Percentiles rank a stretch among this genome's conserved stretches.
These are phyloP conservation scores for Beroe forskalii DNA, from an alignment of 37 sponge, comb jelly and placozoan genomes.

Conservation along the genomic window DNA sequence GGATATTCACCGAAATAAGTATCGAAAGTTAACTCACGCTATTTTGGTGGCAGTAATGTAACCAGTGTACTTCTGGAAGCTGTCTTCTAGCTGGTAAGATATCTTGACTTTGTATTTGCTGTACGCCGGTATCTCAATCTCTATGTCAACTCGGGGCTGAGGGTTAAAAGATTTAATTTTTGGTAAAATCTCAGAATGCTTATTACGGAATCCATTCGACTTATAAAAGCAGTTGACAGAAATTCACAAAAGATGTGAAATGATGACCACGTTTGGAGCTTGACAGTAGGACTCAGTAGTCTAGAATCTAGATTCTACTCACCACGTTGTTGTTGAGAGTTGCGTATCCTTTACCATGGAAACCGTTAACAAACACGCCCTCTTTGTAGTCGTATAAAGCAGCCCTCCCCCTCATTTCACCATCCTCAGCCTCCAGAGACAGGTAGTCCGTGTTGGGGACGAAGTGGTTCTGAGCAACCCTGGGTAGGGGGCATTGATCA, in stretches of 20 bases:
- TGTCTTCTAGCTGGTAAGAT: conserved; percentile 31
- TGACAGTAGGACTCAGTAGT: neutral
- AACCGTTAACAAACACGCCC: conserved; percentile 6
- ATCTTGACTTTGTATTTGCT: conserved; percentile 34
- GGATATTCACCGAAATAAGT: neutral
- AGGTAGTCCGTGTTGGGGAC: neutral
- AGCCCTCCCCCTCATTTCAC: neutral
- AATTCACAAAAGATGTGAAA: neutral
- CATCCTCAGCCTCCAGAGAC: conserved; percentile 23
- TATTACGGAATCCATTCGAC: too few species aligned
- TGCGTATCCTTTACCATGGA: conserved; percentile 17
- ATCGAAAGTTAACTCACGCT: neutral
- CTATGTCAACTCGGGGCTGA: conserved; percentile 20
- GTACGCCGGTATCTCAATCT: conserved; percentile 23
- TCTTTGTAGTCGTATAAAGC: conserved; percentile 34
- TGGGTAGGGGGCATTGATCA: neutral
- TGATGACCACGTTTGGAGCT: neutral
- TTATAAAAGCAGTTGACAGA: too few species aligned
- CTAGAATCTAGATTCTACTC: neutral
- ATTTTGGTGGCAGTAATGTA: neutral
- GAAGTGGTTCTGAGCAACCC: conserved; percentile 34
- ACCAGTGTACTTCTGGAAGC: conserved; percentile 23
- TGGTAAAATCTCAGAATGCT: too few species aligned
- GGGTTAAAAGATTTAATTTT: too few species aligned
- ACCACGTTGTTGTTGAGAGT: conserved; percentile 37